phyloP scores from a whole-genome alignment of 2,113 vertebrate species.

The Rhea americana region DNA sequence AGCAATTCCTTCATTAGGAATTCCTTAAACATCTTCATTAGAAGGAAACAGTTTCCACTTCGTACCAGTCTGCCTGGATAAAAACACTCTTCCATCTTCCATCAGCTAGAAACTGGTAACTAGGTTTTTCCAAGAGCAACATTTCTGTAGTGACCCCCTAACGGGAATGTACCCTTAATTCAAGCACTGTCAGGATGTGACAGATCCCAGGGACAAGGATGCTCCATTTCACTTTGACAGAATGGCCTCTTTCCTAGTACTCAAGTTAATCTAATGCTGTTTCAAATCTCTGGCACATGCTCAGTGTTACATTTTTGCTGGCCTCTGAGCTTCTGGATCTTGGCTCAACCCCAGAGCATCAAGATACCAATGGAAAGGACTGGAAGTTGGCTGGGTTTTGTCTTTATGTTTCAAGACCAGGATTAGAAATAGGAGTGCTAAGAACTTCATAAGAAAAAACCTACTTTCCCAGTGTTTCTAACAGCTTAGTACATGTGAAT shows the following conservation, averaged over 20 bases:
- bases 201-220: background rate
- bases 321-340: slow-evolving; percentile 1
- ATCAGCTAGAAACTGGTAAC: background rate
- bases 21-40: background rate
- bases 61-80: background rate
- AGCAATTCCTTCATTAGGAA: background rate
- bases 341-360: slow-evolving; percentile 8
- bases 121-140: background rate
- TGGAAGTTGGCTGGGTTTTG: slow-evolving; percentile 9
- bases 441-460: slow-evolving; percentile 6
- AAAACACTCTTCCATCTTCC: background rate
- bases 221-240: background rate
- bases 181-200: background rate
- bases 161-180: background rate
- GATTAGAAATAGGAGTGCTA: slow-evolving; percentile 38
- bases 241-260: background rate
- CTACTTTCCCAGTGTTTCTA: background rate
- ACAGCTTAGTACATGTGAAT: background rate
- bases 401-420: slow-evolving; percentile 4
- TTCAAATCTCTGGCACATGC: background rate
- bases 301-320: background rate
- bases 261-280: background rate
- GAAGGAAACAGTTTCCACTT: background rate
- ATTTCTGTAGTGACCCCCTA: background rate
- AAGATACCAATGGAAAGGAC: slow-evolving; percentile 35